A percentile compares a stretch with the other conserved stretches of the same genome.
phyloP scores from a whole-genome alignment of 1,140 invertebrate species.

The Agrypnia vestita region DNA sequence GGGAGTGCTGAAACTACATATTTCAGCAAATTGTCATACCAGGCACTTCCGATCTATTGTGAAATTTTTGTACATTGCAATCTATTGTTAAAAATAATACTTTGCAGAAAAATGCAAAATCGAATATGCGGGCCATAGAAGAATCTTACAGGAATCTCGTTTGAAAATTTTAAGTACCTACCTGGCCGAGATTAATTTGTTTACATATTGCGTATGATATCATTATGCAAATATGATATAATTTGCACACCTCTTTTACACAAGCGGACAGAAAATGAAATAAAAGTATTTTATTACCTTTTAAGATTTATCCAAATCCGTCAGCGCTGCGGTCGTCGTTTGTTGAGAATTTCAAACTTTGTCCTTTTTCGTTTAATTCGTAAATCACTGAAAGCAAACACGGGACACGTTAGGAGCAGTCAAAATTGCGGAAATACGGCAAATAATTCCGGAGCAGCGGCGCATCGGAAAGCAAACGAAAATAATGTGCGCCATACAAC shows the following conservation, averaged over 20 bases:
- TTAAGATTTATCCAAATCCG: conserved; percentile 4
- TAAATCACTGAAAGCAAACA: conserved; percentile 50
- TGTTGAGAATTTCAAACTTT: conserved; percentile 14
- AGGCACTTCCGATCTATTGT: too few relatives aligned
- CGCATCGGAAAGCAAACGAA: conserved; percentile 41
- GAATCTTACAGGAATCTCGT: too few relatives aligned
- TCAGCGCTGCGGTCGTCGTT: neutral
- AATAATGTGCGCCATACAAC: conserved; percentile 55
- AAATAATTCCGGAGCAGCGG: conserved; percentile 8
- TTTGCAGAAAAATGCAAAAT: too few relatives aligned
- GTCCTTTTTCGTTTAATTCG: conserved; percentile 42
- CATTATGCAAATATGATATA: conserved; percentile 24
- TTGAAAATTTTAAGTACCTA: too few relatives aligned
- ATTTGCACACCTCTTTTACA: neutral
- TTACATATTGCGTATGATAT: conserved; percentile 25
- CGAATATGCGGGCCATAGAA: too few relatives aligned
- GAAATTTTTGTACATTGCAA: too few relatives aligned
- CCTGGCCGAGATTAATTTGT: conserved; percentile 4
- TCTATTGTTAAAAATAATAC: too few relatives aligned
- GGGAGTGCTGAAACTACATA: too few relatives aligned
- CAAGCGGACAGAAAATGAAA: neutral
- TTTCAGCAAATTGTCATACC: too few relatives aligned
- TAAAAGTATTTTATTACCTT: conserved; percentile 19
- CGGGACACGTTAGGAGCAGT: conserved; percentile 19
- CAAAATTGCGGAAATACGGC: conserved; percentile 19